Evolutionary conservation across 2,797 vertebrate species (phyloP).

Genomic region (Smutsia temminckii): DNA sequence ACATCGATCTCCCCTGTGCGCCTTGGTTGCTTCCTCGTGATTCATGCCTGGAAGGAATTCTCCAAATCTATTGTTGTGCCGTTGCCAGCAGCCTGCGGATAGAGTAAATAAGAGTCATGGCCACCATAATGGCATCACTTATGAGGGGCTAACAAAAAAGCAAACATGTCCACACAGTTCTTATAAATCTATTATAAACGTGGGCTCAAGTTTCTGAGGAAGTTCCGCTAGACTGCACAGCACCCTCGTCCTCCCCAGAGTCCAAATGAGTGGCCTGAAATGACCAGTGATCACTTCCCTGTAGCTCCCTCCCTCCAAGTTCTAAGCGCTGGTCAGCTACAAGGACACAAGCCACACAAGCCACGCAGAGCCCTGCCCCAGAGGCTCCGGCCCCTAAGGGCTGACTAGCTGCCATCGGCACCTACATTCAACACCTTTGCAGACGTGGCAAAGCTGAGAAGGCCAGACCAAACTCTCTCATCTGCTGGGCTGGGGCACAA

Average conservation of each 20-base stretch:
- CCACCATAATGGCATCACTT: conserved; percentile 84
- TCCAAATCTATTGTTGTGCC: conserved; percentile 86
- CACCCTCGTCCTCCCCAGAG: neutral
- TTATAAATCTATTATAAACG: conserved; percentile 84
- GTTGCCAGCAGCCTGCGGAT: conserved; percentile 85
- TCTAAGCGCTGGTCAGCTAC: neutral
- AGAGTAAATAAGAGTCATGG: conserved; percentile 86
- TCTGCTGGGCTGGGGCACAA: neutral
- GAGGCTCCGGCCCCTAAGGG: neutral
- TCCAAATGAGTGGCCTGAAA: neutral
- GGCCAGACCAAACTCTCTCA: rapidly evolving
- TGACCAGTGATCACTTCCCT: neutral
- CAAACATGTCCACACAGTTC: conserved; percentile 82
- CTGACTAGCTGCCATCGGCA: neutral
- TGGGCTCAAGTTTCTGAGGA: conserved; percentile 54
- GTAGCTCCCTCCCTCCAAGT: neutral
- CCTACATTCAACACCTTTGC: neutral
- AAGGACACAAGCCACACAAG: neutral
- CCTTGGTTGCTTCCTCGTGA: conserved; percentile 78
- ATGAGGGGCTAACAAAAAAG: conserved; percentile 81
- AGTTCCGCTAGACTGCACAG: neutral
- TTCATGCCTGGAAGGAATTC: conserved; percentile 86
- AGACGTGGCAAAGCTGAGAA: neutral
- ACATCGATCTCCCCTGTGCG: conserved; percentile 81
- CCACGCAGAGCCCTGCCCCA: rapidly evolving